Percentiles rank a stretch among this genome's conserved stretches.
Conservation (phyloP, 2,113 vertebrate species). For the Delphinus delphis region DNA sequence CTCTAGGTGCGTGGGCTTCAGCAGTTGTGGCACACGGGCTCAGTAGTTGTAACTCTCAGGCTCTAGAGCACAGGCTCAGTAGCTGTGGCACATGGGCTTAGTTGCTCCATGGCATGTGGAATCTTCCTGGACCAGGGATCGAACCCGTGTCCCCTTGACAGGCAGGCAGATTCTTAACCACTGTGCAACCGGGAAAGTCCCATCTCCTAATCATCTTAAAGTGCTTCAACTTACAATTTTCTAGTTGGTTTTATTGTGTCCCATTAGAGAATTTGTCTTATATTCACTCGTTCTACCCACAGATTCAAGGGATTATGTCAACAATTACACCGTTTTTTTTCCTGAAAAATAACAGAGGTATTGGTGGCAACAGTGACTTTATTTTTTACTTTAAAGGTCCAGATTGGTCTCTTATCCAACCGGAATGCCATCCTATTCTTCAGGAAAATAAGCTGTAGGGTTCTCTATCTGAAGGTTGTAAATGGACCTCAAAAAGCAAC, state of each 20-base stretch:
- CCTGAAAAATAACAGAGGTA: background rate
- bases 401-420: background rate
- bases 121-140: too few species aligned
- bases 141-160: too few species aligned
- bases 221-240: background rate
- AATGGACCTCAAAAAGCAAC: background rate
- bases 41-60: too few species aligned
- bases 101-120: too few species aligned
- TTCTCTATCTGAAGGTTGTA: background rate
- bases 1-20: too few species aligned
- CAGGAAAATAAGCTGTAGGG: background rate
- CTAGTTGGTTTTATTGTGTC: background rate
- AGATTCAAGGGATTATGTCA: background rate
- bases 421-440: background rate
- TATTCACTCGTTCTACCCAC: background rate
- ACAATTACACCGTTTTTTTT: background rate
- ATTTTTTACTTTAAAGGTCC: background rate
- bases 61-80: too few species aligned
- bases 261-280: background rate
- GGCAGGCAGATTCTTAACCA: too few species aligned
- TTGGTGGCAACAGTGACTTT: background rate
- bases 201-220: background rate
- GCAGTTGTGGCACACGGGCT: too few species aligned
- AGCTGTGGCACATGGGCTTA: too few species aligned
- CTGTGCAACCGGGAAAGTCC: too few species aligned